Evolutionary conservation across 2,113 vertebrate genomes (phyloP).

Genomic region (Dolichallabes microphthalmus): DNA sequence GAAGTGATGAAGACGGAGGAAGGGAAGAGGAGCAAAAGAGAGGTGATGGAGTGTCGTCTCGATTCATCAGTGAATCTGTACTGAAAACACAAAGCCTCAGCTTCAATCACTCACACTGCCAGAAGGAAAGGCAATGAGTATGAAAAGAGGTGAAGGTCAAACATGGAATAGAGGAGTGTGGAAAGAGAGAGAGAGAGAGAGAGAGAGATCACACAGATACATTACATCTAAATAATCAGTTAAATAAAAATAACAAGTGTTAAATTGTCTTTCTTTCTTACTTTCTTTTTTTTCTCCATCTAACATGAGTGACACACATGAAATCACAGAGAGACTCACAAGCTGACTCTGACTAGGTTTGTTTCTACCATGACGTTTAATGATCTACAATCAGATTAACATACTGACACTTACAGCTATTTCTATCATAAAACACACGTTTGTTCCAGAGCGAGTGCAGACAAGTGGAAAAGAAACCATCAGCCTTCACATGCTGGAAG

Average conservation of each 20-base stretch:
- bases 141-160: background rate
- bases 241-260: background rate
- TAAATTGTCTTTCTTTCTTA: background rate
- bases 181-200: background rate
- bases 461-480: background rate
- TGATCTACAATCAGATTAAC: background rate
- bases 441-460: constrained; percentile 2
- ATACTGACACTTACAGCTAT: background rate
- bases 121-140: background rate
- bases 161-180: background rate
- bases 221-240: background rate
- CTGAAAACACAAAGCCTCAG: background rate
- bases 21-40: background rate
- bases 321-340: background rate
- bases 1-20: background rate
- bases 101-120: background rate
- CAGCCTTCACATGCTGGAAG: background rate
- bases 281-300: background rate
- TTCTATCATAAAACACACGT: background rate
- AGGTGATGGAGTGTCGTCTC: background rate
- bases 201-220: background rate
- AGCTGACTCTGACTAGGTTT: background rate
- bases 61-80: background rate
- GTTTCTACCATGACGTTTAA: background rate
- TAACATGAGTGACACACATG: background rate